A percentile compares a stretch with the other conserved stretches of the same genome.
Evolutionary conservation across 2,888 invertebrate species (phyloP).

Genomic region (Drosophila algonquin): DNA sequence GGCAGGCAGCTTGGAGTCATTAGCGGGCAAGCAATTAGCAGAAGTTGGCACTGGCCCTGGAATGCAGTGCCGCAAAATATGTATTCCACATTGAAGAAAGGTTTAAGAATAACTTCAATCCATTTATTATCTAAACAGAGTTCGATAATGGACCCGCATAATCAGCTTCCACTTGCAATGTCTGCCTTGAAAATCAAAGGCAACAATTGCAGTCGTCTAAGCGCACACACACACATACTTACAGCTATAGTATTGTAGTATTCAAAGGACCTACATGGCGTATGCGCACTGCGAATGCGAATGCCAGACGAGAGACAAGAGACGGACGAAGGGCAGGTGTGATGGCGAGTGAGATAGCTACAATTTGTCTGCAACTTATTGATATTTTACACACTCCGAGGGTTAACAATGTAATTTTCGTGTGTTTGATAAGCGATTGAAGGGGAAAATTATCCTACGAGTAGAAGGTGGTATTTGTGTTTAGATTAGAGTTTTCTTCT

Average conservation of each 20-base stretch:
- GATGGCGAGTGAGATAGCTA: slow-evolving; percentile 47
- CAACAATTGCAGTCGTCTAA: slow-evolving; percentile 67
- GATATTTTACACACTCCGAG: slow-evolving; percentile 56
- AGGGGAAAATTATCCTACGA: not conserved
- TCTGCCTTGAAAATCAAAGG: slow-evolving; percentile 44
- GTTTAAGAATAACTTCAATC: not conserved
- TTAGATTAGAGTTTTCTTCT: too few species aligned
- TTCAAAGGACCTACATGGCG: slow-evolving; percentile 45
- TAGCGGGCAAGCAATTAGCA: slow-evolving; percentile 63
- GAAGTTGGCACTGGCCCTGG: slow-evolving; percentile 36
- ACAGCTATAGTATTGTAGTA: slow-evolving; percentile 3
- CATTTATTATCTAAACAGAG: slow-evolving; percentile 6
- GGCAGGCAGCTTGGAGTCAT: slow-evolving; percentile 52
- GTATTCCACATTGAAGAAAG: not conserved
- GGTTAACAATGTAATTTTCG: slow-evolving; percentile 22
- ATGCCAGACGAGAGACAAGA: slow-evolving; percentile 10
- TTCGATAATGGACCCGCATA: slow-evolving; percentile 44
- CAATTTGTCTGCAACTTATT: slow-evolving; percentile 73
- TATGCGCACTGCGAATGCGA: slow-evolving; percentile 65
- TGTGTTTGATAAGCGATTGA: not conserved
- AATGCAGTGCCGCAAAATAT: slow-evolving; percentile 22
- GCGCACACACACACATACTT: slow-evolving; percentile 17
- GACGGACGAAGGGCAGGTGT: slow-evolving; percentile 20
- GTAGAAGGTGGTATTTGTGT: not conserved
- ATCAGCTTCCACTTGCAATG: slow-evolving; percentile 1